A percentile compares a stretch with the other conserved stretches of the same genome.
Conservation (phyloP, 2,113 vertebrate genomes). For the Gila orcuttii region DNA sequence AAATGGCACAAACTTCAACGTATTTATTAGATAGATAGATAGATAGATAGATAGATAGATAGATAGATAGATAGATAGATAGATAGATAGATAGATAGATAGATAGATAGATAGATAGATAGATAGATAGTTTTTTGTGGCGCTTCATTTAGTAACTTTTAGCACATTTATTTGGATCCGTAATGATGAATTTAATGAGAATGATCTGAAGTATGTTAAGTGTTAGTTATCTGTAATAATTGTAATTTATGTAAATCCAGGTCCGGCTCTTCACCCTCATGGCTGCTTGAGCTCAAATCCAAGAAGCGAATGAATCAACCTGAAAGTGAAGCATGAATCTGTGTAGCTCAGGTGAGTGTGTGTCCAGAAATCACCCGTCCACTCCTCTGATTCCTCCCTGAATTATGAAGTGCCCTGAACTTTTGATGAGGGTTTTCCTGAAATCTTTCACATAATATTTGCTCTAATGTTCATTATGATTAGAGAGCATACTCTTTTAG, state of each 20-base stretch:
- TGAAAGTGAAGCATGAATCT: conserved; percentile 77
- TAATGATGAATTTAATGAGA: not conserved
- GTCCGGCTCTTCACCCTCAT: conserved; percentile 80
- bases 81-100: too few species aligned
- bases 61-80: too few species aligned
- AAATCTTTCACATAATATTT: too few species aligned
- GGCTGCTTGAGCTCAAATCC: conserved; percentile 90
- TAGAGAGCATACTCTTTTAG: too few species aligned
- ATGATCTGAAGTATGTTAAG: not conserved
- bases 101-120: too few species aligned
- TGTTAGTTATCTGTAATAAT: not conserved
- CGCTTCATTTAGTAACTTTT: too few species aligned
- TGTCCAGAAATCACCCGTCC: not conserved
- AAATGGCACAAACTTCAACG: too few species aligned
- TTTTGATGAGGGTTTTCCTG: too few species aligned
- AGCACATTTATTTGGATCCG: not conserved
- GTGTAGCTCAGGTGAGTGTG: conserved; percentile 48
- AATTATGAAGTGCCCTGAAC: not conserved
- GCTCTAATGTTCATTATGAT: too few species aligned
- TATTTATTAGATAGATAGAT: too few species aligned
- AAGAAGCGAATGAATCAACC: conserved; percentile 88
- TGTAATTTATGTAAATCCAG: conserved; percentile 56
- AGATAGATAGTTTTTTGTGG: too few species aligned
- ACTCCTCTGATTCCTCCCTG: not conserved
- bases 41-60: too few species aligned